phyloP scores from a whole-genome alignment of 2,113 vertebrate species.

The Arenaria interpres region DNA sequence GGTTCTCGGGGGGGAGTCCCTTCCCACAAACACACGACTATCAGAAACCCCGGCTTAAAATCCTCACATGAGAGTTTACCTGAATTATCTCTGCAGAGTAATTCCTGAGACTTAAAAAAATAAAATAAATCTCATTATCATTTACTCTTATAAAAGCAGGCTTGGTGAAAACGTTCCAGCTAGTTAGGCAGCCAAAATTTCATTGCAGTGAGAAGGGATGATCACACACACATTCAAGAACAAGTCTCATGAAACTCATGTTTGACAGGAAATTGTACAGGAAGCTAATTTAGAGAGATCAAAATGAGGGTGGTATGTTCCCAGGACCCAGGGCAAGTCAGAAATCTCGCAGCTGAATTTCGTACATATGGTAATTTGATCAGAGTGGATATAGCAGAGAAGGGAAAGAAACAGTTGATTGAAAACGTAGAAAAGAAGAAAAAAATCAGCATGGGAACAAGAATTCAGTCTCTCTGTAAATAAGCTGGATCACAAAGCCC shows the following conservation, averaged over 20 bases:
- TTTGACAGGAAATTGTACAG: slow-evolving; percentile 75
- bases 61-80: not conserved
- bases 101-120: not conserved
- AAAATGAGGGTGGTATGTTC: slow-evolving; percentile 74
- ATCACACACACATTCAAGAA: slow-evolving; percentile 59
- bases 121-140: not conserved
- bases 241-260: slow-evolving; percentile 71
- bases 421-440: not conserved
- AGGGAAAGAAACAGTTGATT: not conserved
- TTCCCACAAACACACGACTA: not conserved
- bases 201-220: slow-evolving; percentile 30
- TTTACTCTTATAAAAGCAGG: slow-evolving; percentile 21
- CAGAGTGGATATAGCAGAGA: slow-evolving; percentile 4
- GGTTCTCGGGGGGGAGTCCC: not conserved
- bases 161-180: slow-evolving; percentile 48
- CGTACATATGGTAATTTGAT: slow-evolving; percentile 59
- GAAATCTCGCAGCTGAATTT: slow-evolving; percentile 66
- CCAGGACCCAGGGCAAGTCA: slow-evolving; percentile 72
- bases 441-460: not conserved
- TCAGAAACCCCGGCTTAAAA: not conserved
- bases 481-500: not conserved
- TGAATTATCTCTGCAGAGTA: not conserved
- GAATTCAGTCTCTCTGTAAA: not conserved
- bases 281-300: slow-evolving; percentile 74
- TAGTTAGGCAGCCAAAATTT: slow-evolving; percentile 40